phyloP scores from a whole-genome alignment of 1,140 invertebrate genomes.

The Leptinotarsa texana region DNA sequence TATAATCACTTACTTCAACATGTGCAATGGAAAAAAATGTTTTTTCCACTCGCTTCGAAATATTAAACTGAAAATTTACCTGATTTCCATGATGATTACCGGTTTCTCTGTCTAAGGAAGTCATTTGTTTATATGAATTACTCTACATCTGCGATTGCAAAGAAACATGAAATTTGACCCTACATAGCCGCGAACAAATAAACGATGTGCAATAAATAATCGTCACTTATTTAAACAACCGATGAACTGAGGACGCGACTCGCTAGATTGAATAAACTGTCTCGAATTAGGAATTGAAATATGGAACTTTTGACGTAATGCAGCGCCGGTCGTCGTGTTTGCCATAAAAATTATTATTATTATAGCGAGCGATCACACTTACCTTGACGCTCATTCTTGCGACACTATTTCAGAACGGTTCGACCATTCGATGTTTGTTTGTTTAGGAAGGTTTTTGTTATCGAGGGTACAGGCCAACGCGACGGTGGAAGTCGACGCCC shows the following conservation, averaged over 20 bases:
- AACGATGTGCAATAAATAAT: neutral
- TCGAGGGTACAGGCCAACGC: neutral
- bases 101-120: neutral
- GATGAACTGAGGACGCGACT: neutral
- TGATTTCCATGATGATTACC: neutral
- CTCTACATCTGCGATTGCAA: neutral
- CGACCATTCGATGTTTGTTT: constrained; percentile 7
- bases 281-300: constrained; percentile 8
- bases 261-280: constrained; percentile 12
- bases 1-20: too few relatives aligned
- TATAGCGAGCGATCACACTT: neutral
- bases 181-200: neutral
- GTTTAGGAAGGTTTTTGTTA: neutral
- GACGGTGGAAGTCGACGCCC: constrained; percentile 14
- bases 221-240: neutral
- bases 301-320: neutral
- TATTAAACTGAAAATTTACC: neutral
- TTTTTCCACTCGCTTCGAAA: too few relatives aligned
- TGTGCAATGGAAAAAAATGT: too few relatives aligned
- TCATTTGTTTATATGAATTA: constrained; percentile 5
- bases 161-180: neutral
- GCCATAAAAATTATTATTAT: constrained; percentile 1
- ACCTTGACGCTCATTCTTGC: constrained; percentile 19
- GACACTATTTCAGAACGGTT: neutral
- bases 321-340: neutral